These are phyloP conservation scores for Eurosta solidaginis DNA, from an alignment of 1,140 invertebrate genomes.

Conservation along the genomic window DNA sequence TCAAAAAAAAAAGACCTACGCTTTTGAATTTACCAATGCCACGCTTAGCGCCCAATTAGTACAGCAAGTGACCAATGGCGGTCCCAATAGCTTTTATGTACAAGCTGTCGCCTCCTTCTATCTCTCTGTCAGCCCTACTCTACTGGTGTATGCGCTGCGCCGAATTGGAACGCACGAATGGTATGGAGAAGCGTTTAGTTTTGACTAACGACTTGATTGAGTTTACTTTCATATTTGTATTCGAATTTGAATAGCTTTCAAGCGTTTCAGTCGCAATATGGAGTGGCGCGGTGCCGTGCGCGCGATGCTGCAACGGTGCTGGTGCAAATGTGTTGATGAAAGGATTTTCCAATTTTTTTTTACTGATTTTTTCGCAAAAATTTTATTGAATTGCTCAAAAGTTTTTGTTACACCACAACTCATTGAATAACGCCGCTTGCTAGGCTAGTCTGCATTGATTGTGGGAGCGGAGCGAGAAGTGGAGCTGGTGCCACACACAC, in stretches of 20 bases:
- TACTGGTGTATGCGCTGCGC: background rate
- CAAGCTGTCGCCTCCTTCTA: background rate
- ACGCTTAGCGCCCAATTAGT: constrained; percentile 27
- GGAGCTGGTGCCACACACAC: background rate
- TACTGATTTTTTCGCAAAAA: constrained; percentile 9
- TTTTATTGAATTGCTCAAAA: constrained; percentile 1
- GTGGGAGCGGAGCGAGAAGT: background rate
- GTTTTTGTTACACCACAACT: constrained; percentile 6
- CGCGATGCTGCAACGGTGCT: too few relatives aligned
- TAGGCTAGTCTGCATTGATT: background rate
- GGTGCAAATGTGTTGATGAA: background rate
- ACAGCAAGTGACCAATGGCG: background rate
- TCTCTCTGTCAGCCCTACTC: background rate
- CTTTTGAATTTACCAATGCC: background rate
- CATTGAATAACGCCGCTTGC: background rate
- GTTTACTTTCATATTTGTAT: constrained; percentile 17
- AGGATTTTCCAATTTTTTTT: background rate
- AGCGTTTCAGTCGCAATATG: constrained; percentile 13
- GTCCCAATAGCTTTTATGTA: background rate
- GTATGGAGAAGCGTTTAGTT: background rate
- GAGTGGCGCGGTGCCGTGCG: too few relatives aligned
- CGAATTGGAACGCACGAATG: too few relatives aligned
- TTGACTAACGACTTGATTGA: constrained; percentile 27
- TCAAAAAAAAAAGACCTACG: background rate
- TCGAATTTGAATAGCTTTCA: constrained; percentile 25